Percentiles rank a stretch among this genome's conserved stretches.
These are phyloP conservation scores for Manduca sexta DNA, from an alignment of 1,140 invertebrate species.

Conservation along the genomic window DNA sequence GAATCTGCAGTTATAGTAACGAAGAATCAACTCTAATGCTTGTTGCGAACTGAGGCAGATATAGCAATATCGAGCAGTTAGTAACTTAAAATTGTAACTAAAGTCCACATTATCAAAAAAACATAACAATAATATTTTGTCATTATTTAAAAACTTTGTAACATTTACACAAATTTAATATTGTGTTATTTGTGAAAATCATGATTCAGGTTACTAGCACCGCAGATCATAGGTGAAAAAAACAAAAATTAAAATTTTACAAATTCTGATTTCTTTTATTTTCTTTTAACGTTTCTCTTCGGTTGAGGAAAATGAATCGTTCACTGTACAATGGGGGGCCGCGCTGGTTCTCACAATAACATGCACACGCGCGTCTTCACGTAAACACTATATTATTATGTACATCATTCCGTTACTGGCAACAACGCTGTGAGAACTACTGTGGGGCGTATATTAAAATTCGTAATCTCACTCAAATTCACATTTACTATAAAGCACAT, in stretches of 20 bases:
- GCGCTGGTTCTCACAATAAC: conserved; percentile 23
- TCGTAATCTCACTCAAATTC: conserved; percentile 4
- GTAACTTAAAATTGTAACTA: too few relatives aligned
- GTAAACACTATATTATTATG: conserved; percentile 20
- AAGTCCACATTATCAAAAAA: too few relatives aligned
- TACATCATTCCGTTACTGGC: conserved; percentile 10
- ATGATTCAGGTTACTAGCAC: too few relatives aligned
- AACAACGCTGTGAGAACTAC: conserved; percentile 2
- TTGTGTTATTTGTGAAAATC: too few relatives aligned
- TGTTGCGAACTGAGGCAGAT: too few relatives aligned
- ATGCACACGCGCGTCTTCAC: conserved; percentile 23
- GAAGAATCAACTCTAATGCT: too few relatives aligned
- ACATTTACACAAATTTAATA: too few relatives aligned
- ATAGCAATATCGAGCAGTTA: too few relatives aligned
- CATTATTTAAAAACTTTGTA: too few relatives aligned
- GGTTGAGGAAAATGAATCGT: conserved; percentile 1
- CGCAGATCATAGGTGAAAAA: conserved; percentile 7
- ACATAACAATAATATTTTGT: too few relatives aligned
- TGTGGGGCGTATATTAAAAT: background rate
- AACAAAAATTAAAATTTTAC: conserved; percentile 50
- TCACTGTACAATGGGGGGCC: conserved; percentile 46
- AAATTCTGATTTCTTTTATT: conserved; percentile 56
- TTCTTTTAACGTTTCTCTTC: conserved; percentile 17
- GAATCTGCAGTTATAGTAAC: too few relatives aligned
- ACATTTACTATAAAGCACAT: background rate